Evolutionary conservation across 1,140 invertebrate species (phyloP), one percentile per base, ranked within the genome.

Genomic region (Brachionus paranguensis): DNA sequence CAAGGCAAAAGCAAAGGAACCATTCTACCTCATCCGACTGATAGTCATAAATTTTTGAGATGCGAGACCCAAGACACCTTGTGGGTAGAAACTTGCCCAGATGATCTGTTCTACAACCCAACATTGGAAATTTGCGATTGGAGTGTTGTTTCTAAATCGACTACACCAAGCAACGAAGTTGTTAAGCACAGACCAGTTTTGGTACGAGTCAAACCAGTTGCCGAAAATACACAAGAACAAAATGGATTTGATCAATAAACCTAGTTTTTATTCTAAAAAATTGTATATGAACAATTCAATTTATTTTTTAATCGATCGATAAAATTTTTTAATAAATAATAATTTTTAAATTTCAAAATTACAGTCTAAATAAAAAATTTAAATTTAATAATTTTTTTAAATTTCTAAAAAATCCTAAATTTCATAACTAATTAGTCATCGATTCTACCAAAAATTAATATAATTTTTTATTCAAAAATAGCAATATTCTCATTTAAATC

Each of bases 61-160:
- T 81, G 78, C 41, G 78, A 64, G 17, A 68, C 50, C 43, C 14
- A 27, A 24, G 78, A 81, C 41, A 81, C 78, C 17, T 81, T 81
- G 12, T 81, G 78, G 78, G 43, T 81, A 43, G 78, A 81, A 68
- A 81, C 78, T 41, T 81, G 78, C 14, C 78, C 78, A 41, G 78
- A 81, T 81, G 78, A 64, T 27, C 45, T 81, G 37, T 81, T 81
- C 53, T 81, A 64, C 17, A 81, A 81, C 45, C 78, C 78, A 81
- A 45, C 37, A 41, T 45, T 43, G 10, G 10, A 60, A 24, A 33
- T 64, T 20, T 81, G 78, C 29, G 78, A 81, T 37, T 81, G 78
- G 78, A 47, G 43, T 60, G 37, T 43, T 43, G 20, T 64, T 12
- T 47, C 78, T 37, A 81, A 68, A 60, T 43, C 78, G 33, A 81